Evolutionary conservation across 2,888 invertebrate genomes (phyloP).

Genomic region (Dasypogon diadema): DNA sequence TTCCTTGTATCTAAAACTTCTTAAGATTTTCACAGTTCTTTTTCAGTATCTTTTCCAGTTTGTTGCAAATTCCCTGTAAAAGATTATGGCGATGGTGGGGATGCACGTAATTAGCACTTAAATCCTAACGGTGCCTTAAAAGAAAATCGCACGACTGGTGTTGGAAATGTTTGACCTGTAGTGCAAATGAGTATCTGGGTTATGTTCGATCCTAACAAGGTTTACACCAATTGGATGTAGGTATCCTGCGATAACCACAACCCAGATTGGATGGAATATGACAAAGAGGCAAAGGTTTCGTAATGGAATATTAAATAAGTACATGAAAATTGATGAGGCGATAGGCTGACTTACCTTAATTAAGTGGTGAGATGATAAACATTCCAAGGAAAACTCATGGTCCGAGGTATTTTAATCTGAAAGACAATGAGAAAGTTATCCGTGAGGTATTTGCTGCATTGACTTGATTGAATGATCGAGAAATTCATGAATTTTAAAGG

Average conservation of each 20-base stretch:
- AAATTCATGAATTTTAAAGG: too few species aligned
- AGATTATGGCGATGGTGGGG: background rate
- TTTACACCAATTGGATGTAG: too few species aligned
- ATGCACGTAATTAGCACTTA: background rate
- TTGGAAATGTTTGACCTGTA: background rate
- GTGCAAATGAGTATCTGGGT: too few species aligned
- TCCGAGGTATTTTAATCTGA: constrained; percentile 30
- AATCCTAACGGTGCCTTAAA: background rate
- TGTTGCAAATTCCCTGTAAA: background rate
- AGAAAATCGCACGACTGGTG: background rate
- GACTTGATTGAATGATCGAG: too few species aligned
- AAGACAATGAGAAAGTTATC: background rate
- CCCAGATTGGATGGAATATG: background rate
- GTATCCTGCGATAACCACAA: too few species aligned
- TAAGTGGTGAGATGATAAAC: background rate
- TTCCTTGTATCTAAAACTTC: background rate
- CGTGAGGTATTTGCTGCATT: too few species aligned
- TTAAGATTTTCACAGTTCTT: background rate
- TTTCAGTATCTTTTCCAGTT: background rate
- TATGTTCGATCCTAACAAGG: too few species aligned
- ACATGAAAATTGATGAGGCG: background rate
- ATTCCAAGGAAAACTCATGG: constrained; percentile 1
- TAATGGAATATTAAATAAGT: background rate
- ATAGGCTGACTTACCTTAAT: background rate
- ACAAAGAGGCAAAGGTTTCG: background rate